Conservation (phyloP, 92 coral and sea anemone species). For the Phenganax marumi region DNA sequence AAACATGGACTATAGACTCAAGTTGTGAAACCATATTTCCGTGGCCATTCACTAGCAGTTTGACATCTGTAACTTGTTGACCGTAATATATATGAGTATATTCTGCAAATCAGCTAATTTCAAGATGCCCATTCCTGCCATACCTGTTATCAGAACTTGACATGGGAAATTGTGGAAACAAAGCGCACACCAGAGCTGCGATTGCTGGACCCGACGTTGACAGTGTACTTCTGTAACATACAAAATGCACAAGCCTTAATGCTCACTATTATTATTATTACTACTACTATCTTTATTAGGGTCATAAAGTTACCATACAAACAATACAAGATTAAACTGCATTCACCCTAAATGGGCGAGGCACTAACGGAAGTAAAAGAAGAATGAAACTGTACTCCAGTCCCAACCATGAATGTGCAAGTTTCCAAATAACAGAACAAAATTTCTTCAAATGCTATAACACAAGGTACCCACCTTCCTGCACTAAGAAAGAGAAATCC, state of each 20-base stretch:
- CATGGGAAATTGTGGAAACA: slow-evolving; percentile 92
- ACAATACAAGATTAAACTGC: too few species aligned
- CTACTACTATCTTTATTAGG: not conserved
- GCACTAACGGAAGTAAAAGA: not conserved
- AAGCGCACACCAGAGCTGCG: slow-evolving; percentile 91
- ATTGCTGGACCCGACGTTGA: slow-evolving; percentile 86
- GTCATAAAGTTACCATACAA: too few species aligned
- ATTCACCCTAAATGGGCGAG: not conserved
- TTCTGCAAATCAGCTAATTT: too few species aligned
- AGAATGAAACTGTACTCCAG: not conserved
- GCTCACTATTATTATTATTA: not conserved
- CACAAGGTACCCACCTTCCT: slow-evolving; percentile 64
- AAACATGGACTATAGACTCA: too few species aligned
- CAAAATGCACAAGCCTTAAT: not conserved
- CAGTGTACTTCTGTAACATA: slow-evolving; percentile 66
- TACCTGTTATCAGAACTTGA: slow-evolving; percentile 97
- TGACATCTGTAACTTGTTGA: too few species aligned
- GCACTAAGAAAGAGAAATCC: slow-evolving; percentile 86
- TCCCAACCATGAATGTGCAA: not conserved
- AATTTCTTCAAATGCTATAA: slow-evolving; percentile 1
- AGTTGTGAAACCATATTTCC: too few species aligned
- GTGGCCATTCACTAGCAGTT: too few species aligned
- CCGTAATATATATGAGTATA: too few species aligned
- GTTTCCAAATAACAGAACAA: not conserved
- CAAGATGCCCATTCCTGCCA: too few species aligned